Evolutionary conservation across 1,140 invertebrate species (phyloP).

Genomic region (Prorops nasuta): DNA sequence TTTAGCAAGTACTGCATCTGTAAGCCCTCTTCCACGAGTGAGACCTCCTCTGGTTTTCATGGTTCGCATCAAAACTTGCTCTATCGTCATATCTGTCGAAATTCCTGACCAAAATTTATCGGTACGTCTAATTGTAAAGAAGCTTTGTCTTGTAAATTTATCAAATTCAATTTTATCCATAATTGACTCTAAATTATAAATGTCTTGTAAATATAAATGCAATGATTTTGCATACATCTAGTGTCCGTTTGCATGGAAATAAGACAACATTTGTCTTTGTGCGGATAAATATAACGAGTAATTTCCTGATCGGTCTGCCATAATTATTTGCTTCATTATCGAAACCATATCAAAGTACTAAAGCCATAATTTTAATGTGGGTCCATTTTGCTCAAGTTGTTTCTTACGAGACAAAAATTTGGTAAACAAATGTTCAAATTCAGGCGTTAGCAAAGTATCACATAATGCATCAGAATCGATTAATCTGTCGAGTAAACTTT

Average conservation of each 20-base stretch:
- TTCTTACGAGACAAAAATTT: too few species aligned
- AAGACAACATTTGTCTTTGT: constrained; percentile 26
- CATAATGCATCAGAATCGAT: too few species aligned
- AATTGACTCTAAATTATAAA: constrained; percentile 26
- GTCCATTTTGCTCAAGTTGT: too few species aligned
- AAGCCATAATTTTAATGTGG: constrained; percentile 31
- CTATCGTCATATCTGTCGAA: constrained; percentile 40
- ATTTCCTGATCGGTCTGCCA: constrained; percentile 20
- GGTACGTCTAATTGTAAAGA: constrained; percentile 30
- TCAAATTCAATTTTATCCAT: constrained; percentile 31
- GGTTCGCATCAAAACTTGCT: constrained; percentile 36
- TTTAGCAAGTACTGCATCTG: constrained; percentile 22
- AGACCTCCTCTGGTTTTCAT: constrained; percentile 38
- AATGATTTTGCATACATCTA: constrained; percentile 16
- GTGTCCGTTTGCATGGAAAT: constrained; percentile 23
- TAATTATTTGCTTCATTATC: constrained; percentile 15
- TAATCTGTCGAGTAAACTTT: too few species aligned
- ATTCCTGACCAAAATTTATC: constrained; percentile 38
- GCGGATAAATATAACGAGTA: constrained; percentile 12
- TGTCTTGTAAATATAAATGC: constrained; percentile 29
- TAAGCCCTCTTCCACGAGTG: constrained; percentile 23
- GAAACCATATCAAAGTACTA: constrained; percentile 16
- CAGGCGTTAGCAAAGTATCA: too few species aligned
- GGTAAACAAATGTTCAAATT: too few species aligned
- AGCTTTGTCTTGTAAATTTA: constrained; percentile 28